Evolutionary conservation across 1,140 invertebrate species (phyloP).

Genomic region (Galleria mellonella): DNA sequence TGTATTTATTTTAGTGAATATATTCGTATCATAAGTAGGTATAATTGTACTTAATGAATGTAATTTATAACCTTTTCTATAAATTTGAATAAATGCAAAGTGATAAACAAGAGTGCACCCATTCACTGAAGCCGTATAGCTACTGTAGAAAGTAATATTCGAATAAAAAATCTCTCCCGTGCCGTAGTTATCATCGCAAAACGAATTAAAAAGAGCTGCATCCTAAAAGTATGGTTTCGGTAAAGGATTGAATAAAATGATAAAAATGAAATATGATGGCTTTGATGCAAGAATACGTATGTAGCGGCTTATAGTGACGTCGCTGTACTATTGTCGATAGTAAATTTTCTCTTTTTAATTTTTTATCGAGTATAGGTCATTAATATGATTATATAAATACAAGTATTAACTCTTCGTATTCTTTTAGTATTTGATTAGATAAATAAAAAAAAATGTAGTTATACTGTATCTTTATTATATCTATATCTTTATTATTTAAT

Average conservation of each 20-base stretch:
- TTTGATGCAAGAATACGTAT: constrained; percentile 21
- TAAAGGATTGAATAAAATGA: constrained; percentile 65
- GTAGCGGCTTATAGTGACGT: constrained; percentile 18
- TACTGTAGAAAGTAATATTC: constrained; percentile 51
- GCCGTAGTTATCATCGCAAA: constrained; percentile 54
- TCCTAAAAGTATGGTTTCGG: constrained; percentile 63
- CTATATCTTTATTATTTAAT: too few species aligned
- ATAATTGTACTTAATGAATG: not conserved
- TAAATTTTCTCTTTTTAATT: not conserved
- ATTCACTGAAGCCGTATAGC: constrained; percentile 35
- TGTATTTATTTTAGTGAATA: too few species aligned
- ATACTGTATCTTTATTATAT: too few species aligned
- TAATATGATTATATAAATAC: too few species aligned
- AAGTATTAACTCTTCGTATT: too few species aligned
- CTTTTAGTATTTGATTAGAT: too few species aligned
- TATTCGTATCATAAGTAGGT: too few species aligned
- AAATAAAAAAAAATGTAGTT: too few species aligned
- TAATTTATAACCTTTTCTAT: not conserved
- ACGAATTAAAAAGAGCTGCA: constrained; percentile 55
- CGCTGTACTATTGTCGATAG: constrained; percentile 5
- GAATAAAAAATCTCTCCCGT: constrained; percentile 43
- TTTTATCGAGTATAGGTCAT: too few species aligned
- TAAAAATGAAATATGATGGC: constrained; percentile 64
- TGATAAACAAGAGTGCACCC: constrained; percentile 6
- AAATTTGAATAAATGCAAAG: constrained; percentile 11